Evolutionary conservation across 2,797 vertebrate genomes (phyloP), one percentile per base, ranked within the genome.

Genomic region (Harpagifer antarcticus): DNA sequence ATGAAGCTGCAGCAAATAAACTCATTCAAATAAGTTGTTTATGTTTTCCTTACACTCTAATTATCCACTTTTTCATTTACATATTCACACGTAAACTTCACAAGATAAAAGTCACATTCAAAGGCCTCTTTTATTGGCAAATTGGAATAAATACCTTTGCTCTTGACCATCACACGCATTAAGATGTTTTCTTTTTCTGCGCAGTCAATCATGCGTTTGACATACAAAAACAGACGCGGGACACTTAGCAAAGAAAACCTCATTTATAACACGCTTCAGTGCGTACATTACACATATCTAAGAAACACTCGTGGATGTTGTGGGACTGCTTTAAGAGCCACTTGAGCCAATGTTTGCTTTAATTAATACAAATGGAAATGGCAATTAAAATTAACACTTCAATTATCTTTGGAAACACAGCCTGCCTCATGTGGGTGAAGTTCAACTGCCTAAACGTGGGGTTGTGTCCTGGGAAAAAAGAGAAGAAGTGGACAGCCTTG

Each of bases 201-300:
- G 83, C 93, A 92, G 94, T 95, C 93, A 90, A 94, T 95, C 94
- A 93, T 92, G 80, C 58, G 72, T 88, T 77, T 94, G 94, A 94
- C 94, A 94, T 94, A 92, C 69, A 90, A 94, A 95, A 95, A 95
- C 80, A 95, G 90, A 92, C 82, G 82, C 11, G 66, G 77, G 90
- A 94, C 92, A 94, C 94, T 95, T 94, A 94, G 93, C 83, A 94
- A 95, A 95, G 94, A 93, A 95, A 95, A 95, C 93, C 90, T 92
- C 83, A 88, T 94, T 95, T 92, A 93, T 92, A 93, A 93, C 82
- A 86, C 27, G 76, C 86, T 80, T 90, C 78, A 15, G 72, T 82
- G 88, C 86, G 86, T 86, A 90, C 87, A 89, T 89, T 92, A 86
- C 77, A 82, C 85, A 82, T 88, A 88, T 93, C 92, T 88, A 81